phyloP scores from a whole-genome alignment of 2,113 vertebrate species.

The Oryzias woworae region DNA sequence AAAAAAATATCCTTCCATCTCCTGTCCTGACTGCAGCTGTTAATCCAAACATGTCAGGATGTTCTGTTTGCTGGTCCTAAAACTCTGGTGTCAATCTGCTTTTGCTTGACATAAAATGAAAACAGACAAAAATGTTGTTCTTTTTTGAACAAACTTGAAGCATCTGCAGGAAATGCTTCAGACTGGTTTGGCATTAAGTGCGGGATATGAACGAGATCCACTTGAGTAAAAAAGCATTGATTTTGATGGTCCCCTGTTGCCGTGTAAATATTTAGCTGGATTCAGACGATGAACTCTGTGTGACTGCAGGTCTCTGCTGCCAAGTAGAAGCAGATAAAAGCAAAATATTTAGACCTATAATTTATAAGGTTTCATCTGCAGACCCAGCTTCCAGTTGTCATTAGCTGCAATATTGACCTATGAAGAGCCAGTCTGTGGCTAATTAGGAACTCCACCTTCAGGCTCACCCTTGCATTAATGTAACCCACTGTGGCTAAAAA shows the following conservation, averaged over 20 bases:
- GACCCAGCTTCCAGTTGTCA: conserved; percentile 48
- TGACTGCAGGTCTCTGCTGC: conserved; percentile 32
- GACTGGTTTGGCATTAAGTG: conserved; percentile 33
- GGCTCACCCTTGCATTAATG: background rate
- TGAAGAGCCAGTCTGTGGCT: conserved; percentile 22
- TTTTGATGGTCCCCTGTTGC: conserved; percentile 29
- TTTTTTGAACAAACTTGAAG: conserved; percentile 7
- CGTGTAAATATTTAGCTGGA: conserved; percentile 47
- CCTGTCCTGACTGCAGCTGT: conserved; percentile 25
- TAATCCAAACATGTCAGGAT: conserved; percentile 46
- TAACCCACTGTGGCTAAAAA: conserved; percentile 9
- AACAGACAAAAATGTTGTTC: background rate
- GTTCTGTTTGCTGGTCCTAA: conserved; percentile 50
- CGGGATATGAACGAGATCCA: conserved; percentile 37
- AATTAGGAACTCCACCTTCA: conserved; percentile 12
- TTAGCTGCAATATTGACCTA: conserved; percentile 27
- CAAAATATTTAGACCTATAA: conserved; percentile 55
- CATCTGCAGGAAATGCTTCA: conserved; percentile 46
- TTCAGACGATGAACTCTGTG: conserved; percentile 28
- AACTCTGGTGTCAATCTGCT: conserved; percentile 34
- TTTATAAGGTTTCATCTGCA: conserved; percentile 48
- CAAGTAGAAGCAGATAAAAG: conserved; percentile 47
- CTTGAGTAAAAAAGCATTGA: conserved; percentile 37
- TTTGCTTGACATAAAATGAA: conserved; percentile 17
- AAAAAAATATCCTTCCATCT: conserved; percentile 41